Conservation (phyloP, 2,888 invertebrate species). For the Achlya flavicornis region DNA sequence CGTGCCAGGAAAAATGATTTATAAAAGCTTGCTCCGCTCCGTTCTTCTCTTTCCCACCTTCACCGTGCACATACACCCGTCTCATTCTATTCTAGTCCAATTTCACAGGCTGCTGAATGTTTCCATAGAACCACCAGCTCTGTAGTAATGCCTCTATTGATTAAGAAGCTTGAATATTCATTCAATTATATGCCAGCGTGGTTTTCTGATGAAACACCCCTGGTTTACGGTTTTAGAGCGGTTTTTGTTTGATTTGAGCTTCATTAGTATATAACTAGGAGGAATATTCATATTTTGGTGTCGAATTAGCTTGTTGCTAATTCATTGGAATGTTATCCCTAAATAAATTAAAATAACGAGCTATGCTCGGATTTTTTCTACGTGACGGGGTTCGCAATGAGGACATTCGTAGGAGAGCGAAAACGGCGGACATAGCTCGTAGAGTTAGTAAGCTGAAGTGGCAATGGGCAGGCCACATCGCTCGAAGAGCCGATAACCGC, state of each 20-base stretch:
- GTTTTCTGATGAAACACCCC: conserved; percentile 67
- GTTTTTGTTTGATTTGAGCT: conserved; percentile 29
- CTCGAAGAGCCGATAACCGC: too few relatives aligned
- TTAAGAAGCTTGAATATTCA: conserved; percentile 83
- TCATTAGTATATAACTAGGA: neutral
- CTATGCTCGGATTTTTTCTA: too few relatives aligned
- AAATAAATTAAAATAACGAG: too few relatives aligned
- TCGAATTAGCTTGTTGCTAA: neutral
- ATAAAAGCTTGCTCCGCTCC: conserved; percentile 67
- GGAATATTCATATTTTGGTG: neutral
- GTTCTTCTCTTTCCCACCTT: conserved; percentile 48
- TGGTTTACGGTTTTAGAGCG: conserved; percentile 52
- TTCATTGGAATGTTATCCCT: neutral
- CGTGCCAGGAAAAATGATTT: conserved; percentile 81
- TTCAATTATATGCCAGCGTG: conserved; percentile 76
- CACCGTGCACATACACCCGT: conserved; percentile 35
- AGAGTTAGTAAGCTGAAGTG: too few relatives aligned
- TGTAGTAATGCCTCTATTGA: conserved; percentile 78
- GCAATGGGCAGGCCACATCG: too few relatives aligned
- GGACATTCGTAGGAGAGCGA: too few relatives aligned
- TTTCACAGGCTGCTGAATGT: conserved; percentile 79
- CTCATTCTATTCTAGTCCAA: conserved; percentile 72
- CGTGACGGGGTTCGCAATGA: too few relatives aligned
- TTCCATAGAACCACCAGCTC: conserved; percentile 57
- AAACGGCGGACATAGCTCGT: too few relatives aligned